Conservation (phyloP, 2,797 vertebrate species). For the Decapterus maruadsi region DNA sequence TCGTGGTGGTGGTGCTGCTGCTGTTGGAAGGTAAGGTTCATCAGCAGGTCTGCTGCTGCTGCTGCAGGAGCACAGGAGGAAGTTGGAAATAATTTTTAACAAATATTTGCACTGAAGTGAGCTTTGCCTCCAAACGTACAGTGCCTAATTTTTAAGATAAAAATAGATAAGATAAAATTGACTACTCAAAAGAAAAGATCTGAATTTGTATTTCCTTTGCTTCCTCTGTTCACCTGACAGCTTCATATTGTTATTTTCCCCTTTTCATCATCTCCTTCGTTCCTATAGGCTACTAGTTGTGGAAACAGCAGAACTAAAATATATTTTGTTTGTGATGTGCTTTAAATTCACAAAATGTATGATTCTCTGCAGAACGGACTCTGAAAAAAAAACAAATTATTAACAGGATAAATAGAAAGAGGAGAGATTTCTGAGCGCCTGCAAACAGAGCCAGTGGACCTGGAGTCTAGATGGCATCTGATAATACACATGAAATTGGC, state of each 20-base stretch:
- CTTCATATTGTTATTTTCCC: slow-evolving; percentile 12
- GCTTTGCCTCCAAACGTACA: not conserved
- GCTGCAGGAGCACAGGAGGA: not conserved
- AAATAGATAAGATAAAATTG: not conserved
- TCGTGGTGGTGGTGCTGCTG: slow-evolving; percentile 71
- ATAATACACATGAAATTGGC: slow-evolving; percentile 15
- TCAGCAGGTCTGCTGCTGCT: slow-evolving; percentile 16
- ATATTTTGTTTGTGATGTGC: slow-evolving; percentile 4
- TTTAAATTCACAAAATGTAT: slow-evolving; percentile 8
- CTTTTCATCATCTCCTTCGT: not conserved
- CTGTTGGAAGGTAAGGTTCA: slow-evolving; percentile 82
- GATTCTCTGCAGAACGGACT: slow-evolving; percentile 17
- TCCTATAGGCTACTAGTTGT: not conserved
- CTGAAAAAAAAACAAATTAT: not conserved
- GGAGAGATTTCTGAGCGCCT: slow-evolving; percentile 4
- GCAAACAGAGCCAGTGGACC: slow-evolving; percentile 20
- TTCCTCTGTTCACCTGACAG: not conserved
- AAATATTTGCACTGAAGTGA: not conserved
- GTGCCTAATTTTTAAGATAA: not conserved
- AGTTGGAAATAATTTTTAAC: not conserved
- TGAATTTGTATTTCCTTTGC: not conserved
- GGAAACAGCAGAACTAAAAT: not conserved
- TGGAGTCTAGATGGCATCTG: slow-evolving; percentile 31
- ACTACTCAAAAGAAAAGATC: not conserved
- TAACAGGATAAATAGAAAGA: slow-evolving; percentile 3